phyloP scores from a whole-genome alignment of 2,888 invertebrate genomes.

The Fragum fragum region DNA sequence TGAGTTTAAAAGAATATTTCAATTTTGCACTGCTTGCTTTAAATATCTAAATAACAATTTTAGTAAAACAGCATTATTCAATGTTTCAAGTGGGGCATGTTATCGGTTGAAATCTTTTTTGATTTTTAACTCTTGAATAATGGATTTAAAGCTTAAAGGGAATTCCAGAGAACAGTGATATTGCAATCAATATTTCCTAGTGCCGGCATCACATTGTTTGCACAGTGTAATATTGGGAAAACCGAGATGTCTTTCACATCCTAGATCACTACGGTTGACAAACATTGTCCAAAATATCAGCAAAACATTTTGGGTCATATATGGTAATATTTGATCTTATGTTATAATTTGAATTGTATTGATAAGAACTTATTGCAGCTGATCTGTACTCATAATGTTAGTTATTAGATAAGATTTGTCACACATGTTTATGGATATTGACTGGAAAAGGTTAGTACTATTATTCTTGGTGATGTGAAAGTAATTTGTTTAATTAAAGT shows the following conservation, averaged over 20 bases:
- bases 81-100: too few species aligned
- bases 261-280: constrained; percentile 13
- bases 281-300: constrained; percentile 14
- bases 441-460: too few species aligned
- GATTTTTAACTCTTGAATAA: constrained; percentile 12
- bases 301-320: not conserved
- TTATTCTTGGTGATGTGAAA: too few species aligned
- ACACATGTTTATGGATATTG: too few species aligned
- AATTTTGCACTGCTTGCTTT: too few species aligned
- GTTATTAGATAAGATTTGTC: too few species aligned
- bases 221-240: constrained; percentile 30
- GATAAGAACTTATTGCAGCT: not conserved
- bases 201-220: constrained; percentile 24
- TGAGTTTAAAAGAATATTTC: too few species aligned
- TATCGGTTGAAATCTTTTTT: not conserved
- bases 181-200: constrained; percentile 28
- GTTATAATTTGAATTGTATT: not conserved
- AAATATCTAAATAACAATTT: too few species aligned
- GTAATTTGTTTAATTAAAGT: too few species aligned
- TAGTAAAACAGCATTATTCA: too few species aligned
- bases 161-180: constrained; percentile 2
- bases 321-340: not conserved
- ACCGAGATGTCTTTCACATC: constrained; percentile 19
- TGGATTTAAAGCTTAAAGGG: constrained; percentile 21
- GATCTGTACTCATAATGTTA: too few species aligned